phyloP scores from a whole-genome alignment of 53 echinoderm and acorn worm species.

The Astropecten irregularis region DNA sequence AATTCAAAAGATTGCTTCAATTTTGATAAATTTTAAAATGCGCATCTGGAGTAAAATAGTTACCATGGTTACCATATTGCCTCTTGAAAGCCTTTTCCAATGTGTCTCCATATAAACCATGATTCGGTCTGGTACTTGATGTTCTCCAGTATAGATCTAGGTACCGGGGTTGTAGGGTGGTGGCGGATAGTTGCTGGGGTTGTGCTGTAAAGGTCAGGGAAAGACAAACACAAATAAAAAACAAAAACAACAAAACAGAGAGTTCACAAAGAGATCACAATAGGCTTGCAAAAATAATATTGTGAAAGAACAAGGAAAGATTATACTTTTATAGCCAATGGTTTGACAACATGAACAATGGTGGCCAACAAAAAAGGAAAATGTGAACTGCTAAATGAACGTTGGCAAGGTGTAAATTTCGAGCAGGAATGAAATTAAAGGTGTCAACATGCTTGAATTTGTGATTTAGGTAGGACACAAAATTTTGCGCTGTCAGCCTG shows the following conservation, averaged over 20 bases:
- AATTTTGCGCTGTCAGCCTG: too few relatives aligned
- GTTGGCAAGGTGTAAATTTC: too few relatives aligned
- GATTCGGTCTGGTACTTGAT: constrained; percentile 4
- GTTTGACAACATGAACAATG: too few relatives aligned
- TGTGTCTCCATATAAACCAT: not conserved
- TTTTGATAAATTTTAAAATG: not conserved
- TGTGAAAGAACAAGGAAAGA: too few relatives aligned
- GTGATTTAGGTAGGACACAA: too few relatives aligned
- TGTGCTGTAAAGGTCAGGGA: too few relatives aligned
- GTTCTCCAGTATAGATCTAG: not conserved
- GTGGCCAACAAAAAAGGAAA: too few relatives aligned
- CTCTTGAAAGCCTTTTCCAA: not conserved
- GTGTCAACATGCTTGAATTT: too few relatives aligned
- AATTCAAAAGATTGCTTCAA: not conserved
- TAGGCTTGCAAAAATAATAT: not conserved
- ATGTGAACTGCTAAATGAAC: too few relatives aligned
- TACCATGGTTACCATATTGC: not conserved
- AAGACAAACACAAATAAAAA: too few relatives aligned
- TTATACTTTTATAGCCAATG: too few relatives aligned
- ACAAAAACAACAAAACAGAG: constrained; percentile 13
- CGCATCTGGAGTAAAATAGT: not conserved
- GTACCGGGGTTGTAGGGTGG: constrained; percentile 27
- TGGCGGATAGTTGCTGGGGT: constrained; percentile 24
- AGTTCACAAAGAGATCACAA: not conserved
- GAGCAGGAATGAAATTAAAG: too few relatives aligned